phyloP scores from a whole-genome alignment of 2,888 invertebrate genomes.

The Temnothorax unifasciatus region DNA sequence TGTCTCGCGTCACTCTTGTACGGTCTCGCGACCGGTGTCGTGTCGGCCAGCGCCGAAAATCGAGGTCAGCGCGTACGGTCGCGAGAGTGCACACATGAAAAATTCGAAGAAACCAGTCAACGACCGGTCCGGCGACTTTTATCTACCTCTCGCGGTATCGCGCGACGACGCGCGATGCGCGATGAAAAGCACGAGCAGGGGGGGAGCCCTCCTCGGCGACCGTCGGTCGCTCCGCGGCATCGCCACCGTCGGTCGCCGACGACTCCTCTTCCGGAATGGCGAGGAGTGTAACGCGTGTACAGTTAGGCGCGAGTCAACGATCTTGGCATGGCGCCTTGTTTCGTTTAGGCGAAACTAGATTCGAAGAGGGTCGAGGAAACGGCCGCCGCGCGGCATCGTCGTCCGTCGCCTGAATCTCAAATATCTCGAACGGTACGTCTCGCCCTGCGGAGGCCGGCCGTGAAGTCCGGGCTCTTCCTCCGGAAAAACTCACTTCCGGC shows the following conservation, averaged over 20 bases:
- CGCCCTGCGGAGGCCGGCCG: background rate
- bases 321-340: conserved; percentile 79
- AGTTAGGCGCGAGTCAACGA: conserved; percentile 82
- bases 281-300: conserved; percentile 75
- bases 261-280: conserved; percentile 74
- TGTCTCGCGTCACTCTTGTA: background rate
- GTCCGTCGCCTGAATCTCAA: conserved; percentile 69
- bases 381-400: background rate
- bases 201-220: background rate
- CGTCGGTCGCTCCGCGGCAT: conserved; percentile 4
- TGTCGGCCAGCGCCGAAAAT: conserved; percentile 57
- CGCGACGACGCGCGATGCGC: conserved; percentile 15
- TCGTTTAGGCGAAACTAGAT: conserved; percentile 81
- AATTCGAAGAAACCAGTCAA: conserved; percentile 68
- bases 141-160: conserved; percentile 40
- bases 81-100: conserved; percentile 60
- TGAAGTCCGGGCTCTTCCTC: background rate
- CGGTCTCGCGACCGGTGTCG: background rate
- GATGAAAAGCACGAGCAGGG: conserved; percentile 32
- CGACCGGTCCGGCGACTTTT: conserved; percentile 67
- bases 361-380: conserved; percentile 75
- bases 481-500: background rate
- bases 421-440: conserved; percentile 66
- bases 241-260: conserved; percentile 40
- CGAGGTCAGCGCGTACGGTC: conserved; percentile 61